These are phyloP conservation scores for Samia ricini DNA, from an alignment of 1,140 invertebrate genomes.

Conservation along the genomic window DNA sequence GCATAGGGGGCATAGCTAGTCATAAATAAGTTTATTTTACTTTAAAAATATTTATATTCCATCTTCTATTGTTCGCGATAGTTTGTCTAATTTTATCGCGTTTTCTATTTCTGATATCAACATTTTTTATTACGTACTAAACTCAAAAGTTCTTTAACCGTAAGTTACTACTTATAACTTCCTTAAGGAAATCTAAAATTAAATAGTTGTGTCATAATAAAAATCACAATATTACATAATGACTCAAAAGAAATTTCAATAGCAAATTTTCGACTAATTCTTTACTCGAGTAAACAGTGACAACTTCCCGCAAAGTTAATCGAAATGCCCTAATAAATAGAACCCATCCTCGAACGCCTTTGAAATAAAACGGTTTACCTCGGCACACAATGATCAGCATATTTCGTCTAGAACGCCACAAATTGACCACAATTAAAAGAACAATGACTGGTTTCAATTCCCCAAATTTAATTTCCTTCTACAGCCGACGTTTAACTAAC, in stretches of 20 bases:
- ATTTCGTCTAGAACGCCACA: conserved; percentile 69
- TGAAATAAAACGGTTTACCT: conserved; percentile 16
- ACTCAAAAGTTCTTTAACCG: too few relatives aligned
- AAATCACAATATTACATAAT: neutral
- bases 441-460: conserved; percentile 72
- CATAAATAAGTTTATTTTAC: too few relatives aligned
- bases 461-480: conserved; percentile 70
- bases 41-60: too few relatives aligned
- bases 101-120: too few relatives aligned
- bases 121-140: too few relatives aligned
- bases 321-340: conserved; percentile 5
- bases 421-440: conserved; percentile 73
- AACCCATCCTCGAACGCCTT: neutral
- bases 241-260: neutral
- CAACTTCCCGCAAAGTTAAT: neutral
- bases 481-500: conserved; percentile 53
- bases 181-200: too few relatives aligned
- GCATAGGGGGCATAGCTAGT: too few relatives aligned
- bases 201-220: neutral
- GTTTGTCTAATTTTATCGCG: too few relatives aligned
- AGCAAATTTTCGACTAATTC: neutral
- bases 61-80: too few relatives aligned
- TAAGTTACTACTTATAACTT: neutral
- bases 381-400: conserved; percentile 59
- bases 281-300: neutral